Percentiles rank a stretch among this genome's conserved stretches.
These are phyloP conservation scores for Sminthopsis crassicaudata DNA, from an alignment of 2,113 vertebrate genomes.

Conservation along the genomic window DNA sequence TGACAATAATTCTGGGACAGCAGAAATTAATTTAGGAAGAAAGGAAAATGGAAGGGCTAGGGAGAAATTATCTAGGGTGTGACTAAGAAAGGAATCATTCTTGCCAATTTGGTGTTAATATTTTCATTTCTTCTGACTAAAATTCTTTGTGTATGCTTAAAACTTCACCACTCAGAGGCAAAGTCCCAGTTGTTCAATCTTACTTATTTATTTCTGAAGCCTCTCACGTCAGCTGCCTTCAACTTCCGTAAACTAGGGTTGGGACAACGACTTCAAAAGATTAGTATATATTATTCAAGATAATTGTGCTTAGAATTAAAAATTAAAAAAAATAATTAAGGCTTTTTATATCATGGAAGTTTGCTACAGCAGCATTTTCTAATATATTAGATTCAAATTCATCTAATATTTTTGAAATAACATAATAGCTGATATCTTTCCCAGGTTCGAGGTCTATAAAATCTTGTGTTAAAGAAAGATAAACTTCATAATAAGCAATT, in stretches of 20 bases:
- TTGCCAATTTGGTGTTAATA: not conserved
- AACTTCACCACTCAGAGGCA: not conserved
- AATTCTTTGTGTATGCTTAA: not conserved
- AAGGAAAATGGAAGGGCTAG: not conserved
- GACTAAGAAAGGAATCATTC: not conserved
- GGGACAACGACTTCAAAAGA: not conserved
- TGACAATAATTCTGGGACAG: not conserved
- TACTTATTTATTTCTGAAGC: not conserved
- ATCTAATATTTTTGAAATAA: not conserved
- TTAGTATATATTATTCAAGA: not conserved
- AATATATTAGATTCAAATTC: slow-evolving; percentile 13
- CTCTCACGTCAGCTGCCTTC: not conserved
- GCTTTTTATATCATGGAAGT: not conserved
- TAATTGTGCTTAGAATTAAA: not conserved
- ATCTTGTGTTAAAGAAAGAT: slow-evolving; percentile 43
- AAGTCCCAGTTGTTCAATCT: not conserved
- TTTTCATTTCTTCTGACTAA: not conserved
- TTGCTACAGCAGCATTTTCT: slow-evolving; percentile 13
- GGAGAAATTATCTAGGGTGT: not conserved
- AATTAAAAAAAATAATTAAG: not conserved
- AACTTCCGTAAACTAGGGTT: not conserved
- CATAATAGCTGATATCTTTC: not conserved
- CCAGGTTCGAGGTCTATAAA: slow-evolving; percentile 38
- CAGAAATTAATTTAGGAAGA: not conserved
- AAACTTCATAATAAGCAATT: slow-evolving; percentile 49